Evolutionary conservation across 2,113 vertebrate species (phyloP).

Genomic region (Pithys albifrons): DNA sequence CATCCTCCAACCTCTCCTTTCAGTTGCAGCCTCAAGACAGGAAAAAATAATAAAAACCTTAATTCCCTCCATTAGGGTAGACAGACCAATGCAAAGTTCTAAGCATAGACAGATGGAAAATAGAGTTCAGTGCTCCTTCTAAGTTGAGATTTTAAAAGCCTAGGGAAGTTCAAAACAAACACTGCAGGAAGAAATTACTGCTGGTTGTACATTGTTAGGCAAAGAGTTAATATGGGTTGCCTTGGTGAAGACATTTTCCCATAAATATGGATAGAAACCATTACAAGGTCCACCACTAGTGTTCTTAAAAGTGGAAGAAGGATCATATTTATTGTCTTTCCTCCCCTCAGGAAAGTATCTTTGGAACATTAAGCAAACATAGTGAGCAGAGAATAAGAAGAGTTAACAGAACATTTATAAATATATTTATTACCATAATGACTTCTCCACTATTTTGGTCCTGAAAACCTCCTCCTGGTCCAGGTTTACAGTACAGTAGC

Average conservation of each 20-base stretch:
- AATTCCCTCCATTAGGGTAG: neutral
- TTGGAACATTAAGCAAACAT: neutral
- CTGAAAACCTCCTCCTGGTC: slow-evolving; percentile 99
- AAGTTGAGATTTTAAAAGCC: neutral
- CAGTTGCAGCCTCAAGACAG: neutral
- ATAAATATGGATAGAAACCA: neutral
- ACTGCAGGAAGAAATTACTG: neutral
- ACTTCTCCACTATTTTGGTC: slow-evolving; percentile 98
- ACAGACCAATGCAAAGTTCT: neutral
- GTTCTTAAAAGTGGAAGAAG: neutral
- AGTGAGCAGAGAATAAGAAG: neutral
- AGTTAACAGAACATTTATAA: neutral
- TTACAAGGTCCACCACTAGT: neutral
- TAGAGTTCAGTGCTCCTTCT: neutral
- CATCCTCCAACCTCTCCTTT: neutral
- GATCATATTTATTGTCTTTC: neutral
- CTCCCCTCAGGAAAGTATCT: neutral
- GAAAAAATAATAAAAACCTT: neutral
- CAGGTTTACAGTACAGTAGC: slow-evolving; percentile 98
- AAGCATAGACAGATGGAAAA: neutral
- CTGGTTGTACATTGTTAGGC: neutral
- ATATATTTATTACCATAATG: slow-evolving; percentile 78
- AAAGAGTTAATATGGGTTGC: neutral
- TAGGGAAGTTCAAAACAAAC: neutral
- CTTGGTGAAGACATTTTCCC: neutral